phyloP scores from a whole-genome alignment of 2,797 vertebrate species.

The Anguilla marmorata region DNA sequence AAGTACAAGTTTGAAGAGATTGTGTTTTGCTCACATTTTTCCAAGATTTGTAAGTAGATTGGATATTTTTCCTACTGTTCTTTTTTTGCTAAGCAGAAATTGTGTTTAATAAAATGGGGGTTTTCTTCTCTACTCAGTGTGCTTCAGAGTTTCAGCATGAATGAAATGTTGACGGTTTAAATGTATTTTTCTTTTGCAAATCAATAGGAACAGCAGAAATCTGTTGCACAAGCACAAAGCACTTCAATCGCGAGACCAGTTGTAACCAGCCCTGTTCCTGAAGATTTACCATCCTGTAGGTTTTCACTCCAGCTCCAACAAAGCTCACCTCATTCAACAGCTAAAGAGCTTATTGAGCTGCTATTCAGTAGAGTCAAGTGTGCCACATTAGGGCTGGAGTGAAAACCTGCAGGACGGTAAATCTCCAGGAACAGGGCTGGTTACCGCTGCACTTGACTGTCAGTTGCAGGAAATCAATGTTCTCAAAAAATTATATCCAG shows the following conservation, averaged over 20 bases:
- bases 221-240: neutral
- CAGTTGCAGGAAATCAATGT: neutral
- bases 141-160: conserved; percentile 19
- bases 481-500: conserved; percentile 39
- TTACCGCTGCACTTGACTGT: neutral
- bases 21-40: conserved; percentile 63
- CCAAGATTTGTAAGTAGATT: conserved; percentile 66
- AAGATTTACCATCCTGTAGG: too few relatives aligned
- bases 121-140: conserved; percentile 50
- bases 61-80: conserved; percentile 64
- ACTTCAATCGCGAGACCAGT: neutral
- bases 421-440: too few relatives aligned
- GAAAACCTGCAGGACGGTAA: too few relatives aligned
- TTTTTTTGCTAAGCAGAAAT: conserved; percentile 59
- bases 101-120: conserved; percentile 57
- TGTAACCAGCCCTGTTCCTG: too few relatives aligned
- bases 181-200: neutral
- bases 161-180: neutral
- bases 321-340: too few relatives aligned
- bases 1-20: conserved; percentile 45
- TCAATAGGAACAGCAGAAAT: neutral
- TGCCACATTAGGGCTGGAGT: too few relatives aligned
- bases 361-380: too few relatives aligned
- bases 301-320: too few relatives aligned
- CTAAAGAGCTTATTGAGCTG: too few relatives aligned